Evolutionary conservation across 2,888 invertebrate genomes (phyloP), one percentile per base, ranked within the genome.

Genomic region (Pheosia tremula): DNA sequence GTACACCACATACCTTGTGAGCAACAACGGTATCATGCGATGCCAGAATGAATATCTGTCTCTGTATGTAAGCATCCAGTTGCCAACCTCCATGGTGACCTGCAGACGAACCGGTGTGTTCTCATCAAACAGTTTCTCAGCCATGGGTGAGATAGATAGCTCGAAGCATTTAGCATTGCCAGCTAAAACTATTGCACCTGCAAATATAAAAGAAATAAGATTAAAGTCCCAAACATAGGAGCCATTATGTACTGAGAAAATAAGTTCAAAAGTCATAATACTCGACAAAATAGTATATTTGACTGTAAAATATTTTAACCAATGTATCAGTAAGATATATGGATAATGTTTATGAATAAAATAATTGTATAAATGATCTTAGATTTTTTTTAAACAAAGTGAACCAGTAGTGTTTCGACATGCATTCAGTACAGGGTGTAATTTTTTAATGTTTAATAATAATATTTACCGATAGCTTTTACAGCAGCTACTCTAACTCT

Each of bases 41-140:
- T 97, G 96, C 94, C 97, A 98, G 89, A 96, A 98, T 0, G 98
- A 98, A 83, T 99, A 99, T 73, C 98, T 94, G 84, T 99, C 98
- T 59, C 94, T 94, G 62, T 98, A 95, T 60, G 95, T 95, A 39
- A 97, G 83, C 83, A 98, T 93, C 97, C 98, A 97, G 55, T 94
- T 91, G 4, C 97, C 97, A 0, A 97, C 96, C 74, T 97, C 96
- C 75, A 95, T 89, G 0, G 96, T 96, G 4, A 98, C 97, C 72
- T 97, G 96, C 78, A 94, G 88, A 56, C 99, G 94, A 0, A 98
- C 98, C 62, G 95, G 90, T 0, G 96, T 95, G 79, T 96, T 96
- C 75, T 96, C 96, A 91, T 99, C 98, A 94, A 98, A 98, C 5
- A 98, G 86, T 73, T 97, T 94, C 77, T 98, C 98, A 0, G 98